Conservation (phyloP, 2,888 invertebrate genomes). For the Actias luna region DNA sequence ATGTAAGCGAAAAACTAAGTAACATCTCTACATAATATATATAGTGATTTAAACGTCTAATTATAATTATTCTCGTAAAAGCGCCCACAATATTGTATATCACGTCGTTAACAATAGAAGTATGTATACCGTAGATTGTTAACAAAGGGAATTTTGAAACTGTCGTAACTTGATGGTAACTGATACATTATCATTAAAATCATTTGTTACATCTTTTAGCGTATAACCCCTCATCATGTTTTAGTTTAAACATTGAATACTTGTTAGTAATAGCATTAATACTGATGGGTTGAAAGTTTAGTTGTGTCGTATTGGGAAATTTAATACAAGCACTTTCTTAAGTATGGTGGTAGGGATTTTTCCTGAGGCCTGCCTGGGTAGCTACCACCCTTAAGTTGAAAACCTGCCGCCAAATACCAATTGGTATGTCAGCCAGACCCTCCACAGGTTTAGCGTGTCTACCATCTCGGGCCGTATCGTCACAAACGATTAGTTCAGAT, state of each 20-base stretch:
- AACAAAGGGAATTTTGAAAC: not conserved
- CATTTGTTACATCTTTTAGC: not conserved
- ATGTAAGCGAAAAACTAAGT: no score
- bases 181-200: not conserved
- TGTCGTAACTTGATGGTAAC: not conserved
- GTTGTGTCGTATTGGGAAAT: no score
- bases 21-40: no score
- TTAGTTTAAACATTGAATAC: not conserved
- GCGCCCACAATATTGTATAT: not conserved
- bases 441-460: no score
- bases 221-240: not conserved
- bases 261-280: not conserved
- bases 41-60: not conserved
- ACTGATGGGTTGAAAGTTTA: not conserved
- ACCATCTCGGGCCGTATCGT: no score
- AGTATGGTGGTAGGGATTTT: no score
- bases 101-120: constrained; percentile 1
- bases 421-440: no score
- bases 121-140: not conserved
- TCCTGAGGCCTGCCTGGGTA: no score
- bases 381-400: no score
- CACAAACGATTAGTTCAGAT: no score
- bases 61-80: not conserved
- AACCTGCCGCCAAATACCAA: no score
- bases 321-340: no score